phyloP scores from a whole-genome alignment of 2,797 vertebrate species.

The Eupleurogrammus muticus region DNA sequence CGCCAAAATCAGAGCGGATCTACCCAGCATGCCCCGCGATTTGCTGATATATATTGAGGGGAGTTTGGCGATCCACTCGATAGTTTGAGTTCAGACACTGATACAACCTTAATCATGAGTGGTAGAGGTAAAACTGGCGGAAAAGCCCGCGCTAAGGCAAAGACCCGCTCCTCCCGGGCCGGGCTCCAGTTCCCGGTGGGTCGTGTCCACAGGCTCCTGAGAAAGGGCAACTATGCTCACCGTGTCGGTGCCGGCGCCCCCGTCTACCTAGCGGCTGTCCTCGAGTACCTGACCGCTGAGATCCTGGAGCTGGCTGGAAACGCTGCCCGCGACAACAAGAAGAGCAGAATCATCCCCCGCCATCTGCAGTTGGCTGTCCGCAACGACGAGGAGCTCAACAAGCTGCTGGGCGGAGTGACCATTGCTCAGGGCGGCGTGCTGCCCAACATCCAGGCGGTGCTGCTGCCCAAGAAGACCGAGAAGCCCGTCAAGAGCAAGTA shows the following conservation, averaged over 20 bases:
- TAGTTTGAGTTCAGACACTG: too few relatives aligned
- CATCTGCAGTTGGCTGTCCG: slow-evolving; percentile 94
- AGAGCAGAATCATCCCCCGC: slow-evolving; percentile 93
- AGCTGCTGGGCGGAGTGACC: slow-evolving; percentile 90
- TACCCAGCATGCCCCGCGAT: too few relatives aligned
- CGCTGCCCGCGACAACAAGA: slow-evolving; percentile 92
- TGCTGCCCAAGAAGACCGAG: slow-evolving; percentile 91
- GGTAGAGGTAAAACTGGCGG: slow-evolving; percentile 91
- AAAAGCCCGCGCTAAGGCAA: slow-evolving; percentile 89
- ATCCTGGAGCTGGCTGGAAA: slow-evolving; percentile 92
- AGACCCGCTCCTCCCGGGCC: slow-evolving; percentile 89
- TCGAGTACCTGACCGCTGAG: slow-evolving; percentile 92
- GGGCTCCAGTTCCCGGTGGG: slow-evolving; percentile 93
- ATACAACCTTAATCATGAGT: slow-evolving; percentile 77
- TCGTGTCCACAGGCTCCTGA: slow-evolving; percentile 88
- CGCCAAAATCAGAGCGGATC: too few relatives aligned
- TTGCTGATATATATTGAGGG: too few relatives aligned
- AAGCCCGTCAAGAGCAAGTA: slow-evolving; percentile 84
- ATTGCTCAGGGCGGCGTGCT: slow-evolving; percentile 92
- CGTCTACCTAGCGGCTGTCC: slow-evolving; percentile 89
- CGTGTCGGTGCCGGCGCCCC: slow-evolving; percentile 89
- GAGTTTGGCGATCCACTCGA: too few relatives aligned
- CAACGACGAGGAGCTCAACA: slow-evolving; percentile 92
- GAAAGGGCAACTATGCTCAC: slow-evolving; percentile 91
- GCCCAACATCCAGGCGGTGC: slow-evolving; percentile 91